A percentile compares a stretch with the other conserved stretches of the same genome.
These are phyloP conservation scores for Kryptolebias ocellatus DNA, from an alignment of 2,797 vertebrate genomes.

Conservation along the genomic window DNA sequence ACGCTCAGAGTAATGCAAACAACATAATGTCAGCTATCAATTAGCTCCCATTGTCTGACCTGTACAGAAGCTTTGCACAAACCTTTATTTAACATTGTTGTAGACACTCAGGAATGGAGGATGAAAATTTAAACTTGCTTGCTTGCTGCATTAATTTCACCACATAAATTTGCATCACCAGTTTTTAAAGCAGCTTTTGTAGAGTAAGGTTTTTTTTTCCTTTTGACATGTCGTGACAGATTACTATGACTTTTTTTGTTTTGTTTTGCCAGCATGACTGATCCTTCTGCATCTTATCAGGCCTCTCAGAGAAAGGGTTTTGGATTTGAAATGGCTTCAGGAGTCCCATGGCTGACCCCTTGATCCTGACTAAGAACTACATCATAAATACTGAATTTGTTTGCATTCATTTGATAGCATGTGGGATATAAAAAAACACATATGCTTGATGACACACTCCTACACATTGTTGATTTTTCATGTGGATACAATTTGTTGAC, in stretches of 20 bases:
- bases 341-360: slow-evolving; percentile 55
- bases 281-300: slow-evolving; percentile 76
- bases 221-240: slow-evolving; percentile 64
- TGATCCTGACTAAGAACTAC: slow-evolving; percentile 34
- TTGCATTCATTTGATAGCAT: neutral
- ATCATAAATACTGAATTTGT: slow-evolving; percentile 5
- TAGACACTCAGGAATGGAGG: neutral
- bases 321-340: slow-evolving; percentile 57
- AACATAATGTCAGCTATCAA: too few relatives aligned
- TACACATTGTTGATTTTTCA: neutral
- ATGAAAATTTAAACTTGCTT: slow-evolving; percentile 18
- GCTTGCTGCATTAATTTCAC: slow-evolving; percentile 69
- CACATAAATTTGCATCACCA: slow-evolving; percentile 54
- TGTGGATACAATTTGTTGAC: neutral
- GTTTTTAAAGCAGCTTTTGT: slow-evolving; percentile 55
- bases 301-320: slow-evolving; percentile 51
- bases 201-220: neutral
- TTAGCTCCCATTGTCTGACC: too few relatives aligned
- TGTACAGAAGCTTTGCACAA: too few relatives aligned
- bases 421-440: neutral
- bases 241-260: slow-evolving; percentile 64
- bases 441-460: neutral
- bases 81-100: slow-evolving; percentile 23
- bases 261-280: slow-evolving; percentile 60
- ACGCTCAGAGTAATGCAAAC: too few relatives aligned